Conservation (phyloP, 2,888 invertebrate species). For the Polyploca ridens region DNA sequence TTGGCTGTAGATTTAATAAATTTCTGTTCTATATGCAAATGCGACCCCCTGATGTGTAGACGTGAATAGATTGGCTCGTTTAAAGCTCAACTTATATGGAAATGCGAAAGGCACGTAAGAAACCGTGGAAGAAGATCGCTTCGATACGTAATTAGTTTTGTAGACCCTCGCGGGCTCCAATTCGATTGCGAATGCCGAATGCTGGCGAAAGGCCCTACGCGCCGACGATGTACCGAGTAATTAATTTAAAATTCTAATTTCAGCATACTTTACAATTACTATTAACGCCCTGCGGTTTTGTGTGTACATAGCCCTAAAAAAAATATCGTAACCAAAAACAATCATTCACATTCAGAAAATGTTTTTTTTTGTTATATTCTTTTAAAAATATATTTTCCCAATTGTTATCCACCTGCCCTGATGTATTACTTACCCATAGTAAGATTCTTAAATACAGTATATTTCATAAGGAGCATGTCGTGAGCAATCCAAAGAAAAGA, state of each 20-base stretch:
- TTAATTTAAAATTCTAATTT: constrained; percentile 73
- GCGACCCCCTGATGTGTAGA: constrained; percentile 84
- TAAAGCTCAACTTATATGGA: constrained; percentile 85
- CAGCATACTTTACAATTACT: constrained; percentile 39
- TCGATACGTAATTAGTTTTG: constrained; percentile 84
- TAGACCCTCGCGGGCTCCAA: constrained; percentile 68
- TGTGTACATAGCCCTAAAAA: not conserved
- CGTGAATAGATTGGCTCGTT: constrained; percentile 85
- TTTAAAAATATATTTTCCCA: not conserved
- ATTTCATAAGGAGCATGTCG: constrained; percentile 42
- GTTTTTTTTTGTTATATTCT: not conserved
- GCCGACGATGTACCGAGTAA: constrained; percentile 56
- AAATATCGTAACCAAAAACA: too few species aligned
- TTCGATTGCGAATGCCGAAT: constrained; percentile 71
- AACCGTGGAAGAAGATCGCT: constrained; percentile 81
- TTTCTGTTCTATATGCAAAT: constrained; percentile 85
- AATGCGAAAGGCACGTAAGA: constrained; percentile 84
- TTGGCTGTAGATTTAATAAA: constrained; percentile 85
- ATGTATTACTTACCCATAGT: too few species aligned
- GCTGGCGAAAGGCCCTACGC: constrained; percentile 51
- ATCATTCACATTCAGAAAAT: not conserved
- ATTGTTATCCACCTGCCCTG: too few species aligned
- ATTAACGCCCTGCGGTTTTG: not conserved
- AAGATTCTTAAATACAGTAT: constrained; percentile 20
- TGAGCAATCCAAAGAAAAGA: constrained; percentile 52